These are phyloP conservation scores for Hippotragus niger DNA, from an alignment of 2,113 vertebrate species.

Conservation along the genomic window DNA sequence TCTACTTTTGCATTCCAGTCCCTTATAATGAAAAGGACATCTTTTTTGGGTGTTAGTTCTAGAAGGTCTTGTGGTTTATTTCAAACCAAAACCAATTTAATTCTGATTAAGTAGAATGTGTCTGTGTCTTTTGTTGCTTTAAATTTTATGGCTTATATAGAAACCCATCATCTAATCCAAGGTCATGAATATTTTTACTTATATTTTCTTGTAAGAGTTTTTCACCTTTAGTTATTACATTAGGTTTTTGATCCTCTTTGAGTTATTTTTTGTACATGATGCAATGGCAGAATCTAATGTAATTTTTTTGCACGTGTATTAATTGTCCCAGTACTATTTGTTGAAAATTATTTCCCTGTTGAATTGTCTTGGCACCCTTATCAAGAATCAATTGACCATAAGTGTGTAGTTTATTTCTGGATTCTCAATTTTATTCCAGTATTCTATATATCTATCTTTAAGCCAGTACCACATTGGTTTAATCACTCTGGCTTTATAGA, in stretches of 20 bases:
- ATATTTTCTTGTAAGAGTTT: not conserved
- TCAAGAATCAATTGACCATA: not conserved
- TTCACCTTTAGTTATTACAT: not conserved
- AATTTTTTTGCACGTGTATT: not conserved
- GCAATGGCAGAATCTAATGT: not conserved
- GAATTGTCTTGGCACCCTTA: not conserved
- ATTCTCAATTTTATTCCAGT: not conserved
- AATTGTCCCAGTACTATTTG: not conserved
- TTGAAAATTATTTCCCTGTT: not conserved
- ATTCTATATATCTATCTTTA: not conserved
- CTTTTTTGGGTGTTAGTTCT: not conserved
- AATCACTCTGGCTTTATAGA: not conserved
- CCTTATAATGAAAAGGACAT: not conserved
- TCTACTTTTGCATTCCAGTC: not conserved
- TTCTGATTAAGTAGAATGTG: not conserved
- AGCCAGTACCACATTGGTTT: not conserved
- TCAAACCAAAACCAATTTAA: not conserved
- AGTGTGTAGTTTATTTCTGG: not conserved
- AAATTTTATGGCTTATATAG: not conserved
- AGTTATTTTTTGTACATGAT: not conserved
- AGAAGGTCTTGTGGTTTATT: not conserved
- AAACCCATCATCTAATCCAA: not conserved
- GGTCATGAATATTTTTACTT: not conserved
- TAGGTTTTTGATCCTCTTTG: not conserved
- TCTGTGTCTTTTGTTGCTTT: not conserved